Conservation (phyloP, 1,140 invertebrate genomes). For the Steinernema feltiae region DNA sequence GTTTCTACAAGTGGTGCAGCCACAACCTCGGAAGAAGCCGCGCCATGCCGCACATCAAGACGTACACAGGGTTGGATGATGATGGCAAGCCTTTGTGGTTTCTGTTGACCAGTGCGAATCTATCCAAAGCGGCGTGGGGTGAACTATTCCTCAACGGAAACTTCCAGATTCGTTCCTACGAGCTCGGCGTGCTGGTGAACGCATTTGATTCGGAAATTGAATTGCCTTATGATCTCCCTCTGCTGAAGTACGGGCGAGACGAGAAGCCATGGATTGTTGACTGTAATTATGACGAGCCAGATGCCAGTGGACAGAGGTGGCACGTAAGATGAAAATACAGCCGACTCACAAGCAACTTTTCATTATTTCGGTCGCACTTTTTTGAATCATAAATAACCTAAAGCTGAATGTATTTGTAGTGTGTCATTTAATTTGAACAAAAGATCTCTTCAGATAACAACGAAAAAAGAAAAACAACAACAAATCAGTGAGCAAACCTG, state of each 20-base stretch:
- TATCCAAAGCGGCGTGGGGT: constrained; percentile 87
- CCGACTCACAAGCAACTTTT: not conserved
- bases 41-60: constrained; percentile 89
- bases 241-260: constrained; percentile 64
- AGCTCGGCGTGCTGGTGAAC: constrained; percentile 73
- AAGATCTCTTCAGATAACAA: not conserved
- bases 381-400: no score
- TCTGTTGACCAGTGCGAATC: constrained; percentile 70
- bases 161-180: constrained; percentile 76
- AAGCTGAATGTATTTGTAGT: no score
- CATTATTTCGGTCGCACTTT: no score
- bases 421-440: no score
- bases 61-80: constrained; percentile 69
- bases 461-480: not conserved
- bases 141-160: constrained; percentile 67
- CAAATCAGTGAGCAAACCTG: constrained; percentile 19
- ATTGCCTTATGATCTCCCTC: constrained; percentile 77
- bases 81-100: constrained; percentile 60
- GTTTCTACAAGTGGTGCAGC: constrained; percentile 79
- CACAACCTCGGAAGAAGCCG: constrained; percentile 65
- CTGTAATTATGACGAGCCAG: not conserved
- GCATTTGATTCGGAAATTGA: constrained; percentile 15
- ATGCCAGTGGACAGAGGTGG: not conserved
- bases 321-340: not conserved
- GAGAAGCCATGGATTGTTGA: constrained; percentile 66